Percentiles rank a stretch among this genome's conserved stretches.
These are phyloP conservation scores for Pygoscelis adeliae DNA, from an alignment of 2,113 vertebrate species.

Conservation along the genomic window DNA sequence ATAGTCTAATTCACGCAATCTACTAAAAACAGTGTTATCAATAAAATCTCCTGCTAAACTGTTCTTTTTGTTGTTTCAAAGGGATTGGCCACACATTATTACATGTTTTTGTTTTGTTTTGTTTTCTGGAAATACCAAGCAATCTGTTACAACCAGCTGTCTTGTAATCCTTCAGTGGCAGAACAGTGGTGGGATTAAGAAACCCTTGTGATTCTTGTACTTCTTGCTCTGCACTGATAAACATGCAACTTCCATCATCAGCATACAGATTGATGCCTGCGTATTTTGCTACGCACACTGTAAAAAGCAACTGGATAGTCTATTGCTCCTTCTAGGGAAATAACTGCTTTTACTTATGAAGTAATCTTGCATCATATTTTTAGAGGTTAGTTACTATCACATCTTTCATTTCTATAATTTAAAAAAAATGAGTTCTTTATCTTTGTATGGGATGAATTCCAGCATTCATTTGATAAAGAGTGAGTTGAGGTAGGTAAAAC, in stretches of 20 bases:
- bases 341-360: not conserved
- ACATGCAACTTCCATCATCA: conserved; percentile 2
- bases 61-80: conserved; percentile 4
- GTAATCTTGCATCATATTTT: not conserved
- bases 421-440: not conserved
- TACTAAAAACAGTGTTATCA: not conserved
- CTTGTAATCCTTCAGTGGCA: conserved; percentile 28
- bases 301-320: not conserved
- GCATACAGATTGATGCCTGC: not conserved
- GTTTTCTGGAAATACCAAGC: conserved; percentile 17
- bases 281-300: not conserved
- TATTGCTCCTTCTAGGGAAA: not conserved
- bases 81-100: not conserved
- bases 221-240: conserved; percentile 43
- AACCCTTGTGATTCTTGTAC: not conserved
- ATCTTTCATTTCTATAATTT: not conserved
- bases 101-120: not conserved
- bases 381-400: not conserved
- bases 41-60: not conserved
- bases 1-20: not conserved
- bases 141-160: conserved; percentile 55
- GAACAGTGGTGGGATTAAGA: conserved; percentile 49
- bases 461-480: conserved; percentile 3
- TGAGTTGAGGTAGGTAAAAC: not conserved
- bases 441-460: not conserved